Base-by-base conservation (phyloP, 2,797 vertebrate species). In the Gymnoscopelus braueri region DNA sequence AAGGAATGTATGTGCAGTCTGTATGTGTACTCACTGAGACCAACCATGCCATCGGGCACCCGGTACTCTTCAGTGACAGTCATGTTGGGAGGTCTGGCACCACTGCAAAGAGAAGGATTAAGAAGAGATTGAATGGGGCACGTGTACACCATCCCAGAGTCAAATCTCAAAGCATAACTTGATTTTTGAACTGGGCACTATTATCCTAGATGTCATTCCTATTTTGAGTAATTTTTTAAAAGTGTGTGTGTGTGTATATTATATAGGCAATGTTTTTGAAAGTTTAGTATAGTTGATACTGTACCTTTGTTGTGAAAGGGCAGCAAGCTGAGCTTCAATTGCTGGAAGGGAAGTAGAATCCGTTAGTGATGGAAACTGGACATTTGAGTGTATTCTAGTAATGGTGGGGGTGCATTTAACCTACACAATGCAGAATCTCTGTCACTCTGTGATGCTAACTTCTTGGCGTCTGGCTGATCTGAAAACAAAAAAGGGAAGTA, bases 401-500 rank as follows among this genome's bases (percentile, higher is more conserved):
- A 65, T 11, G 62, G 69, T 56, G 60, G 49, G 67, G 48, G 48
- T 52, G 47, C 53, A 19, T 84, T 80, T 55, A 75, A 90, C 89
- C 4, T 92, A 94, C 93, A 94, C 79, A 94, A 76, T 56, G 87
- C 71, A 63, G 90, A 87, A 84, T 95, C 92, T 80, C 88, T 92
- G 81, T 97, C 96, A 52, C 89, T 91, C 85, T 97, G 96, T 60
- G 96, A 91, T 13, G 96, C 96, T 93, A 98, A 72, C 80, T 98
- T 97, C 92, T 98, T 98, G 81, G 96, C 96, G 82, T 96, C 95
- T 0, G 97, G 97, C 78, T 97, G 96, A 87, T 98, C 96, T 98
- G 87, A 75, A 55, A 47, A 71, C 6, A 69, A 35, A 76, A 57
- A 29, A 51, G 4, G 4, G 32, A 8, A 8, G 49, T 54, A 11